phyloP scores from a whole-genome alignment of 2,113 vertebrate species.

The Mellivora capensis region DNA sequence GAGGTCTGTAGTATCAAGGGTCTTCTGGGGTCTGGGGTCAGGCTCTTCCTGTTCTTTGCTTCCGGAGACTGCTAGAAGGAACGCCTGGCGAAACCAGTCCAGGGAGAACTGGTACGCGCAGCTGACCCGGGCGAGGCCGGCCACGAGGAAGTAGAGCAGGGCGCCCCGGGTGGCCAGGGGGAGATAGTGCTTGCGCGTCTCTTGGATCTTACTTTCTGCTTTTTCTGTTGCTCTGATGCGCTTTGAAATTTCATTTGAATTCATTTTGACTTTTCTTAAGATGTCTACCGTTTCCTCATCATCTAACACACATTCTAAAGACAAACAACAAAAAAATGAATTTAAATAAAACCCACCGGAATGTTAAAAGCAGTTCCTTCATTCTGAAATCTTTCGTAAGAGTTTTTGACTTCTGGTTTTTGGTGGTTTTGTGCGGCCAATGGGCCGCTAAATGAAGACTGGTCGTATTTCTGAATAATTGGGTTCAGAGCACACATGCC shows the following conservation, averaged over 20 bases:
- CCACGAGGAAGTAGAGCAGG: slow-evolving; percentile 77
- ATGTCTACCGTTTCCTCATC: slow-evolving; percentile 76
- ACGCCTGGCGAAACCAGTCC: slow-evolving; percentile 77
- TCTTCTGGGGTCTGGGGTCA: not conserved
- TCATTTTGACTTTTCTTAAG: slow-evolving; percentile 75
- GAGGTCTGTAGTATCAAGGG: not conserved
- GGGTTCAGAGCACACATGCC: not conserved
- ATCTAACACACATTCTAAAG: slow-evolving; percentile 76
- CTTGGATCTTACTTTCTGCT: slow-evolving; percentile 67
- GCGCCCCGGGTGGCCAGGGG: slow-evolving; percentile 74
- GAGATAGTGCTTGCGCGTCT: slow-evolving; percentile 64
- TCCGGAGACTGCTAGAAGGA: slow-evolving; percentile 50
- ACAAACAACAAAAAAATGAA: not conserved
- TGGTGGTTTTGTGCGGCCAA: not conserved
- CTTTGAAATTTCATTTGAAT: slow-evolving; percentile 70
- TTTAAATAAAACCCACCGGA: not conserved
- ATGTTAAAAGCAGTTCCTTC: not conserved
- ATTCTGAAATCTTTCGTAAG: not conserved
- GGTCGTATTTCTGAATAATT: not conserved
- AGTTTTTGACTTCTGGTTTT: not conserved
- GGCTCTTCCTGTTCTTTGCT: not conserved
- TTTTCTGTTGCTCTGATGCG: slow-evolving; percentile 69
- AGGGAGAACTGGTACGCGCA: slow-evolving; percentile 82
- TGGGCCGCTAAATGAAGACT: not conserved
- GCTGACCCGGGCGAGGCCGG: slow-evolving; percentile 65